A percentile compares a stretch with the other conserved stretches of the same genome.
These are phyloP conservation scores for Parnassius orleans DNA, from an alignment of 2,888 invertebrate genomes.

Conservation along the genomic window DNA sequence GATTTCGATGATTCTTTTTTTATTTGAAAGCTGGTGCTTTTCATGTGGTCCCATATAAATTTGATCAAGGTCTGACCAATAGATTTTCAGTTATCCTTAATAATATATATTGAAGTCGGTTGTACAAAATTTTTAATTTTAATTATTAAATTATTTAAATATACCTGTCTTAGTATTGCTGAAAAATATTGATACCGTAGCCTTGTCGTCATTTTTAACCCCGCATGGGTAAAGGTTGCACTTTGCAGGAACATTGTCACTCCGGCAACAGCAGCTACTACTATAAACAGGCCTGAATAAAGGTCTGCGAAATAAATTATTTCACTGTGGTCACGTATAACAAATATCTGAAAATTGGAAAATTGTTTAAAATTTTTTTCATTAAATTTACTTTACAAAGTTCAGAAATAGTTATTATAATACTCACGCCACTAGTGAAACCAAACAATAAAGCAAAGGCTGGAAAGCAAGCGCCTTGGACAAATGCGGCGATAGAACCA, in stretches of 20 bases:
- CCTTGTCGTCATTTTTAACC: conserved; percentile 87
- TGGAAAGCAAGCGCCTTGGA: conserved; percentile 84
- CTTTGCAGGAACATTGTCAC: conserved; percentile 85
- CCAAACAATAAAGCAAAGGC: conserved; percentile 86
- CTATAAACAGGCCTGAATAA: conserved; percentile 84
- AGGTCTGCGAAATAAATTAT: conserved; percentile 81
- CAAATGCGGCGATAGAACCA: conserved; percentile 82
- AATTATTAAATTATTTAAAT: background rate
- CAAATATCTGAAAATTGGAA: conserved; percentile 75
- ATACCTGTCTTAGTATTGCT: conserved; percentile 79
- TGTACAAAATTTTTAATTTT: too few relatives aligned
- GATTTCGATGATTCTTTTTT: too few relatives aligned
- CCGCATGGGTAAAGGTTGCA: conserved; percentile 87
- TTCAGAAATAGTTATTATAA: background rate
- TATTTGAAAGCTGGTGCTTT: too few relatives aligned
- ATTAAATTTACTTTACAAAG: background rate
- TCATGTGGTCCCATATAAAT: too few relatives aligned
- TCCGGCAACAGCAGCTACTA: conserved; percentile 84
- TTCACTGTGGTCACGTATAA: conserved; percentile 75
- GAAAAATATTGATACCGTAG: conserved; percentile 72
- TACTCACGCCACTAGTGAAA: conserved; percentile 81
- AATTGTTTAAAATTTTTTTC: background rate
- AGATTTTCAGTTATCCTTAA: too few relatives aligned
- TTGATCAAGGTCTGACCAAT: too few relatives aligned
- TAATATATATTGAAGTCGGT: too few relatives aligned